A percentile compares a stretch with the other conserved stretches of the same genome.
Conservation (phyloP, 2,113 vertebrate genomes). For the Albula goreensis region DNA sequence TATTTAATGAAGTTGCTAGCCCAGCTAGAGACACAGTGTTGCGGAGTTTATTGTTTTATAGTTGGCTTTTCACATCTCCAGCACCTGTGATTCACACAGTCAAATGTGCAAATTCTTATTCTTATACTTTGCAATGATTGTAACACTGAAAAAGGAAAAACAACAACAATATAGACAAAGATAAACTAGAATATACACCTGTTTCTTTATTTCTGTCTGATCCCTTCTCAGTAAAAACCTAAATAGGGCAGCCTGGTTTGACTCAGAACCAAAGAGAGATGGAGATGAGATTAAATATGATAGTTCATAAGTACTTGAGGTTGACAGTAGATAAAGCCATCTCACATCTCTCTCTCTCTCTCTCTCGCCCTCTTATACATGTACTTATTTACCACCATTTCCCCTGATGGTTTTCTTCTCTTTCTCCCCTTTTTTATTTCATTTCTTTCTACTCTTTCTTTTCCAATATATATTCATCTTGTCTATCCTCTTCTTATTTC, state of each 20-base stretch:
- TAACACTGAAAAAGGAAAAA: background rate
- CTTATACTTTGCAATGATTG: no score
- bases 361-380: conserved; percentile 27
- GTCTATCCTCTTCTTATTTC: background rate
- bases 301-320: conserved; percentile 28
- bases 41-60: no score
- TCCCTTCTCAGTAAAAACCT: conserved; percentile 49
- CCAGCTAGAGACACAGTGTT: no score
- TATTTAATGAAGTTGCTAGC: no score
- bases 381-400: conserved; percentile 21
- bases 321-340: background rate
- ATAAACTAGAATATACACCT: background rate
- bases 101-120: no score
- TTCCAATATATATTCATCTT: background rate
- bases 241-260: conserved; percentile 50
- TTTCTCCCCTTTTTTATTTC: background rate
- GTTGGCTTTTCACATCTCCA: no score
- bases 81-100: no score
- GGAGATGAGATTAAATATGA: conserved; percentile 45
- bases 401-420: background rate
- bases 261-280: conserved; percentile 9
- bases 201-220: conserved; percentile 32
- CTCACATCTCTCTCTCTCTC: conserved; percentile 25
- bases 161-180: background rate
- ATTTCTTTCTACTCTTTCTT: background rate